Base-by-base conservation (phyloP, 2,888 invertebrate genomes). In the Eudemis profundana region DNA sequence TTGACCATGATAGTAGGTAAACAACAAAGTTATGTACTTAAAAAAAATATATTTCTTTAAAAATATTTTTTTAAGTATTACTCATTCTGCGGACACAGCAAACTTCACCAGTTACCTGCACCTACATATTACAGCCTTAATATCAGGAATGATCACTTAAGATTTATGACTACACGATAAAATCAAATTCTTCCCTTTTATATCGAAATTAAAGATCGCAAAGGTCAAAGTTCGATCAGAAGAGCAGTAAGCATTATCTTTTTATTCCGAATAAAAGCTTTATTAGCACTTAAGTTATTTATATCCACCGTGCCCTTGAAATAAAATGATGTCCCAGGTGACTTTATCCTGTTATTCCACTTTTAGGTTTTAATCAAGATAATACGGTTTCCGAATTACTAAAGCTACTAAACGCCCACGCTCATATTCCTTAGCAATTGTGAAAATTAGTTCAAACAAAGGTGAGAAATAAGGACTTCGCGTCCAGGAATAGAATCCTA, bases 191-290 rank as follows among this genome's bases (percentile, higher is more conserved):
- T 7, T 0, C 10, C 10, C 23, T 33, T 33, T 33, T 33, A 33
- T 33, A 33, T 8, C 8, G 2, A 10, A 10, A 33, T 33, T 33
- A 33, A 4, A n/a, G n/a, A n/a, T n/a, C n/a, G n/a, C 7, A 10
- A 61, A 56, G 33, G 38, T 42, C 57, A 36, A 33, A 57, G 42
- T 17, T 64, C 17, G 14, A 19, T 33, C 3, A 8, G 8, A 23
- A 46, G 27, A 53, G 40, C 15, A 21, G 19, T 38, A 8, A 5
- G 42, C 47, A 8, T 56, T 62, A 40, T 40, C 47, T 15, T 64
- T 57, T 64, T 57, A 57, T 64, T 50, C 42, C 17, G 10, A 15
- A 57, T 50, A 19, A 56, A 63, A 47, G 19, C n/a, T 33, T 64
- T 42, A 64, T 49, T 23, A 42, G 21, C 60, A 29, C 44, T 57